Conservation (phyloP, 2,888 invertebrate species). For the Apodemia hepburni region DNA sequence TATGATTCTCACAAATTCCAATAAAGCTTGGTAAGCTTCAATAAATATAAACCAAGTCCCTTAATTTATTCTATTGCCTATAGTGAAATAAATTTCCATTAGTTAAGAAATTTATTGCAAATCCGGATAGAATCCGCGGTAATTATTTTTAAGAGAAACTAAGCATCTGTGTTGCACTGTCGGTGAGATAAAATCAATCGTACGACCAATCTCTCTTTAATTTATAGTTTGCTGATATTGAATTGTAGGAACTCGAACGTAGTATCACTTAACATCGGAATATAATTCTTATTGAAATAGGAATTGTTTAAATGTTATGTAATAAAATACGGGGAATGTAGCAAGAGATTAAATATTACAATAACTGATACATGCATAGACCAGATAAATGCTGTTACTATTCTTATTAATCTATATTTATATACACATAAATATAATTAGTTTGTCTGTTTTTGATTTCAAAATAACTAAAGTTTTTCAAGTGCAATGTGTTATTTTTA, state of each 20-base stretch:
- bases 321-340: neutral
- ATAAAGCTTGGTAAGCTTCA: too few relatives aligned
- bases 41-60: neutral
- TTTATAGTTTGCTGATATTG: constrained; percentile 22
- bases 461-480: too few relatives aligned
- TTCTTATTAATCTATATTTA: too few relatives aligned
- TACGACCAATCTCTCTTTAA: constrained; percentile 18
- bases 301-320: neutral
- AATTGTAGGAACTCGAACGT: constrained; percentile 19
- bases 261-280: constrained; percentile 19
- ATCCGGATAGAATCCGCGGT: constrained; percentile 30
- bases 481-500: too few relatives aligned
- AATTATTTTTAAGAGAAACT: constrained; percentile 33
- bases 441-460: too few relatives aligned
- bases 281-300: constrained; percentile 16
- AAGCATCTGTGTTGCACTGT: constrained; percentile 28
- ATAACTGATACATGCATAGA: too few relatives aligned
- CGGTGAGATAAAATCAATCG: constrained; percentile 25
- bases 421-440: too few relatives aligned
- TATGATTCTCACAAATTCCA: too few relatives aligned
- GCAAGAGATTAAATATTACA: neutral
- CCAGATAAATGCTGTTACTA: too few relatives aligned
- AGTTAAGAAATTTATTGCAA: constrained; percentile 38
- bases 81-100: constrained; percentile 64
- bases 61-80: constrained; percentile 36